Percentiles rank a stretch among this genome's conserved stretches.
Conservation (phyloP, 2,888 invertebrate species). For the Diabrotica balteata region DNA sequence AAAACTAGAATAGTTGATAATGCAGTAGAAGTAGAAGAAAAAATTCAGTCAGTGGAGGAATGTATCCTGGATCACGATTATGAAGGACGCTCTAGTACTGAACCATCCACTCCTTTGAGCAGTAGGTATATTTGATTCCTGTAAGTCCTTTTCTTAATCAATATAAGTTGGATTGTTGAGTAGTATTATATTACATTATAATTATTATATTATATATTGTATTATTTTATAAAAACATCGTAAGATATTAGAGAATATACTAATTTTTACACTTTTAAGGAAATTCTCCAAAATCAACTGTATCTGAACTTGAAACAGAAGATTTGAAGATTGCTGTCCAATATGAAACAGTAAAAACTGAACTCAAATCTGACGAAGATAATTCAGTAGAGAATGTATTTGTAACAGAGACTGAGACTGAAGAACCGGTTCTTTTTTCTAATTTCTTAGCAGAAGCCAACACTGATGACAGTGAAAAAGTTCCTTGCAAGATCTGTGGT, state of each 20-base stretch:
- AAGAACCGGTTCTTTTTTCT: not conserved
- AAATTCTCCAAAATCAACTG: too few relatives aligned
- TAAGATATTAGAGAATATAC: too few relatives aligned
- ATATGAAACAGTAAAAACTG: constrained; percentile 10
- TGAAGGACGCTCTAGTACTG: not conserved
- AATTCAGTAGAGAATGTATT: constrained; percentile 13
- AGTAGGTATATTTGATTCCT: too few relatives aligned
- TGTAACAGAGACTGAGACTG: constrained; percentile 11
- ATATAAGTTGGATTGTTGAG: too few relatives aligned
- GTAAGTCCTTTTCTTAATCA: too few relatives aligned
- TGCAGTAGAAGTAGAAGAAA: constrained; percentile 2
- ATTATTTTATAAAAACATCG: too few relatives aligned
- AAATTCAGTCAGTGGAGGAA: not conserved
- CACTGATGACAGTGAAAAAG: constrained; percentile 20
- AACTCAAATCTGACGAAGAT: constrained; percentile 11
- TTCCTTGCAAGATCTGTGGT: constrained; percentile 43
- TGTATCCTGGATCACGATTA: constrained; percentile 11
- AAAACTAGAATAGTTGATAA: constrained; percentile 5
- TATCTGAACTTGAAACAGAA: not conserved
- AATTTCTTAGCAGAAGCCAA: constrained; percentile 9
- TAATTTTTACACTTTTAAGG: too few relatives aligned
- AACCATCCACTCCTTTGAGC: too few relatives aligned
- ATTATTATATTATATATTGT: too few relatives aligned
- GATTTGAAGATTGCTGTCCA: constrained; percentile 3
- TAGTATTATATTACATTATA: too few relatives aligned